phyloP scores from a whole-genome alignment of 92 coral and sea anemone species.

The Chrysogorgia sp. region DNA sequence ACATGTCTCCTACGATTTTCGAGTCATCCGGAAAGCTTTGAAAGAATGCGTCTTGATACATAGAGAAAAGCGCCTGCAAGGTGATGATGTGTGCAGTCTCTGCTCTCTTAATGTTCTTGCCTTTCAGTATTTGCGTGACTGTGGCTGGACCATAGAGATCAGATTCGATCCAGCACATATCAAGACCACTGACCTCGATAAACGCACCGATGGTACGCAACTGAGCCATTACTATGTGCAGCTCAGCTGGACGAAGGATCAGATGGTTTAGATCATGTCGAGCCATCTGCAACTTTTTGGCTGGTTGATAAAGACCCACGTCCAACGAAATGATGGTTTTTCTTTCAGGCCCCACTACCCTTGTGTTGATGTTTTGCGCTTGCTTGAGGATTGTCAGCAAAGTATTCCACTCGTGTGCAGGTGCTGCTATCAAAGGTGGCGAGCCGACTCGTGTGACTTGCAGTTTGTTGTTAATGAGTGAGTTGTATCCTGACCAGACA shows the following conservation, averaged over 20 bases:
- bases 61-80: constrained; percentile 53
- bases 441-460: constrained; percentile 45
- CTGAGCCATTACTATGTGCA: constrained; percentile 68
- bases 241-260: constrained; percentile 63
- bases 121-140: constrained; percentile 63
- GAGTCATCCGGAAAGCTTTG: too few species aligned
- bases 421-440: constrained; percentile 63
- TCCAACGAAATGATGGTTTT: constrained; percentile 61
- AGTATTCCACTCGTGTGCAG: constrained; percentile 67
- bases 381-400: constrained; percentile 52
- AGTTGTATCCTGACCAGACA: constrained; percentile 72
- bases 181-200: constrained; percentile 54
- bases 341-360: constrained; percentile 59
- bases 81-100: constrained; percentile 59
- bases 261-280: constrained; percentile 44
- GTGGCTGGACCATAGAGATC: constrained; percentile 61
- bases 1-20: constrained; percentile 8
- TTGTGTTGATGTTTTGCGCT: constrained; percentile 48
- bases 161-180: constrained; percentile 56
- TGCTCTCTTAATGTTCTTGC: constrained; percentile 58
- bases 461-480: constrained; percentile 37
- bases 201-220: constrained; percentile 51
- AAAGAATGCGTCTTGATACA: constrained; percentile 64
- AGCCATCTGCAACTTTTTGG: constrained; percentile 54
- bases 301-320: constrained; percentile 63